These are phyloP conservation scores for Aspiorhynchus laticeps DNA, from an alignment of 2,113 vertebrate genomes.

Conservation along the genomic window DNA sequence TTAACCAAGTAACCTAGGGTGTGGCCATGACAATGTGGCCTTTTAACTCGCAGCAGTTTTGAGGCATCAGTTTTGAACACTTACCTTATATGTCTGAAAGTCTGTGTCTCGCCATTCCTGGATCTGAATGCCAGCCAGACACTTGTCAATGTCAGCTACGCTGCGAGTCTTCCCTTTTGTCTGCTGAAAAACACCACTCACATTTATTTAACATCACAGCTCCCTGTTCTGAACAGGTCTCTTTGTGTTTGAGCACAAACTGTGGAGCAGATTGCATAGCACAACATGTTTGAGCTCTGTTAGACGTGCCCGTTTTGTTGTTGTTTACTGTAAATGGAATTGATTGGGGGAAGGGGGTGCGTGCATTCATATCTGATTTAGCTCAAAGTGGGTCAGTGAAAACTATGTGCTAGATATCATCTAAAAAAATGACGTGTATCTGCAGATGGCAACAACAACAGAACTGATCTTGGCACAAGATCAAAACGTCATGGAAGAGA, in stretches of 20 bases:
- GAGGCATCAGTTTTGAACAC: neutral
- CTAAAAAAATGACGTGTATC: constrained; percentile 50
- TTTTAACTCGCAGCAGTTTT: neutral
- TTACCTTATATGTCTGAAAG: constrained; percentile 84
- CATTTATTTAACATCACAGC: neutral
- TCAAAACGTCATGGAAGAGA: constrained; percentile 2
- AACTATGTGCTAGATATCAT: constrained; percentile 62
- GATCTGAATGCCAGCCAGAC: constrained; percentile 76
- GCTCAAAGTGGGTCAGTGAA: constrained; percentile 72
- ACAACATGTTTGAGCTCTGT: neutral
- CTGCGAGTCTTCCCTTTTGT: constrained; percentile 83
- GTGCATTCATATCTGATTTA: constrained; percentile 69
- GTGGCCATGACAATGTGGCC: too few relatives aligned
- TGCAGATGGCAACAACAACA: constrained; percentile 6
- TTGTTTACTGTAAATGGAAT: constrained; percentile 58
- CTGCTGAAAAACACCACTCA: constrained; percentile 62
- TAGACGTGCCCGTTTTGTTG: constrained; percentile 43
- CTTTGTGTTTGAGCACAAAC: constrained; percentile 36
- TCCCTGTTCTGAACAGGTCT: neutral
- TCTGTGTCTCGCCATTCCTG: constrained; percentile 74
- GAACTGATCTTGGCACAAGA: constrained; percentile 19
- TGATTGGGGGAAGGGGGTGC: constrained; percentile 48
- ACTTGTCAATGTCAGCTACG: constrained; percentile 79
- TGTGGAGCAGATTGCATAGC: constrained; percentile 16
- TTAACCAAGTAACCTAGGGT: neutral